Percentiles rank a stretch among this genome's conserved stretches.
These are phyloP conservation scores for Cephonodes hylas DNA, from an alignment of 2,888 invertebrate species.

Conservation along the genomic window DNA sequence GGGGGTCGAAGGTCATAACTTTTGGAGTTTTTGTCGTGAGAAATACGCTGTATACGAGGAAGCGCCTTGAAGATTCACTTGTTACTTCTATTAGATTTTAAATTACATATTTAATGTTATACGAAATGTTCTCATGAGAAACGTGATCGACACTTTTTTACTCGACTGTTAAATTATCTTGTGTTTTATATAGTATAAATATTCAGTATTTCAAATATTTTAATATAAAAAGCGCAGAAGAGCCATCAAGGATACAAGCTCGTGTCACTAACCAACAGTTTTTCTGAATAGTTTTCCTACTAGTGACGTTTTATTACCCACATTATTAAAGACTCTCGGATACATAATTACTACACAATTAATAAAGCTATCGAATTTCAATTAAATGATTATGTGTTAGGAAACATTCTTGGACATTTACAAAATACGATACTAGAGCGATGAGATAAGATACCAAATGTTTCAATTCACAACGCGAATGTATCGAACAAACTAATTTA, in stretches of 20 bases:
- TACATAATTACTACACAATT: not conserved
- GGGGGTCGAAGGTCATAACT: not conserved
- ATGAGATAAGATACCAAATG: not conserved
- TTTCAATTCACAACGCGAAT: not conserved
- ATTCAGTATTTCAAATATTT: no score
- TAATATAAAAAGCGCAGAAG: no score
- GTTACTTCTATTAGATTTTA: not conserved
- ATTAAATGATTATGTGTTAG: not conserved
- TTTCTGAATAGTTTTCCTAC: not conserved
- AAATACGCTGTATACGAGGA: not conserved
- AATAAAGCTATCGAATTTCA: not conserved
- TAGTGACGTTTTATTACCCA: not conserved
- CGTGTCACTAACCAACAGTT: no score
- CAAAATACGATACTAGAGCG: not conserved
- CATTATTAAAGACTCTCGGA: not conserved
- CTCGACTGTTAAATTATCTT: no score
- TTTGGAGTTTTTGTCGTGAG: constrained; percentile 1
- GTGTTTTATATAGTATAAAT: no score
- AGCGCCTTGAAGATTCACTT: not conserved
- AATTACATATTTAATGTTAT: not conserved
- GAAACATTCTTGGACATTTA: not conserved
- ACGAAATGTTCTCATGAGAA: not conserved
- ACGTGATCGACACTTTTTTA: not conserved
- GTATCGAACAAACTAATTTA: not conserved
- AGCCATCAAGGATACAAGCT: no score